phyloP scores from a whole-genome alignment of 2,888 invertebrate species.

The Dioctria linearis region DNA sequence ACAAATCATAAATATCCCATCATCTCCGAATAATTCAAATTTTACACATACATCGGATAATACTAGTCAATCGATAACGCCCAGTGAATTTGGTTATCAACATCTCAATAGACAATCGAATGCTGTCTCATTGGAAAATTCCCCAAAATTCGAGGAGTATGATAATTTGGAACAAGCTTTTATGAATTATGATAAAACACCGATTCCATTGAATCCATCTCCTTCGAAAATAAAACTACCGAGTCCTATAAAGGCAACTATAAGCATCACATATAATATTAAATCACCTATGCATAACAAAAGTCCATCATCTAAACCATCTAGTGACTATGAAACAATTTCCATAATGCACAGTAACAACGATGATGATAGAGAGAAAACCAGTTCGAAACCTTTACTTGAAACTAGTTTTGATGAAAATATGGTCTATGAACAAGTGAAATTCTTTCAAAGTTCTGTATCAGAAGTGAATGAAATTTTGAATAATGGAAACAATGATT shows the following conservation, averaged over 20 bases:
- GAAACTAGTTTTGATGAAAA: conserved; percentile 75
- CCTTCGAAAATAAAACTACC: conserved; percentile 68
- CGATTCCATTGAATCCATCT: conserved; percentile 38
- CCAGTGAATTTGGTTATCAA: conserved; percentile 71
- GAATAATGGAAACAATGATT: conserved; percentile 63
- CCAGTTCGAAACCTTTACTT: conserved; percentile 68
- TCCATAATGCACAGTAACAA: conserved; percentile 18
- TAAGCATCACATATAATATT: conserved; percentile 78
- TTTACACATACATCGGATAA: conserved; percentile 68
- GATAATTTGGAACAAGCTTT: conserved; percentile 64
- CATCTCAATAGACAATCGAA: conserved; percentile 70
- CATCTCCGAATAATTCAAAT: conserved; percentile 68
- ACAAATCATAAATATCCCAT: conserved; percentile 63
- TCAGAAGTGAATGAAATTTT: conserved; percentile 81
- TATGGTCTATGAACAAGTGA: conserved; percentile 82
- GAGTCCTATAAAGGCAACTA: conserved; percentile 79
- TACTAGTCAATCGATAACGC: conserved; percentile 71
- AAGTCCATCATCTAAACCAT: background rate
- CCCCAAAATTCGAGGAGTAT: conserved; percentile 67
- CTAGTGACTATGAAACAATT: conserved; percentile 65
- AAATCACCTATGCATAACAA: conserved; percentile 74
- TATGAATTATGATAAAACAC: conserved; percentile 61
- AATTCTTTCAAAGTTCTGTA: conserved; percentile 81
- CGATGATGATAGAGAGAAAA: background rate
- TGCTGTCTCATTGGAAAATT: conserved; percentile 69